Evolutionary conservation across 2,797 vertebrate genomes (phyloP).

Genomic region (Selene dorsalis): DNA sequence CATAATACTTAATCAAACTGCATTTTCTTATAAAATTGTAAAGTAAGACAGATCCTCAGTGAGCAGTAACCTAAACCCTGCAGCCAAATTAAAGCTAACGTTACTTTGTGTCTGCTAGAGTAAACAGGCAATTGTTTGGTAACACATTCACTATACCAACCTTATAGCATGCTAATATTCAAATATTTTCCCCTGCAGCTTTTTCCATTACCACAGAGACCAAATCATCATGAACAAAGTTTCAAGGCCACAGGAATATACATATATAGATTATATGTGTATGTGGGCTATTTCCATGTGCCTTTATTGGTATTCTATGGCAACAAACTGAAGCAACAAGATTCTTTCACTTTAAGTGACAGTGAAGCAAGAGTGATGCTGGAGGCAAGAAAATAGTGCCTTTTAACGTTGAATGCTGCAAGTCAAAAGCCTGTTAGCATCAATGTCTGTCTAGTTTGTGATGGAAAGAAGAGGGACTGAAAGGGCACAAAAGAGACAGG

Average conservation of each 20-base stretch:
- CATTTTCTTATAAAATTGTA: no score
- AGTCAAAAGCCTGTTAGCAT: constrained; percentile 54
- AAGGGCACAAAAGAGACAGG: constrained; percentile 22
- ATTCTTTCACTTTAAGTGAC: constrained; percentile 7
- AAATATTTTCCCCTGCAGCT: not conserved
- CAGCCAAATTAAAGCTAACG: no score
- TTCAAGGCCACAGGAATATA: not conserved
- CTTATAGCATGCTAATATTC: not conserved
- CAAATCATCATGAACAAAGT: no score
- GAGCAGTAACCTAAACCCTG: no score
- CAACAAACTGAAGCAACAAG: constrained; percentile 12
- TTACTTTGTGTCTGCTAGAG: no score
- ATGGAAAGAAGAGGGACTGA: constrained; percentile 19
- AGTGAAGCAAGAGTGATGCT: constrained; percentile 18
- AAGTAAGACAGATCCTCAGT: no score
- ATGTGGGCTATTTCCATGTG: not conserved
- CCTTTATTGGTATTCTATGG: not conserved
- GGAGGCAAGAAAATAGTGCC: constrained; percentile 24
- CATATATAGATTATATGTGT: no score
- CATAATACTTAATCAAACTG: no score
- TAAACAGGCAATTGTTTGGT: no score
- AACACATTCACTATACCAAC: not conserved
- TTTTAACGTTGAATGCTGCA: constrained; percentile 33
- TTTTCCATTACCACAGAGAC: no score
- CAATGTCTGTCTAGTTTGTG: constrained; percentile 6